Base-by-base conservation (phyloP, 2,797 vertebrate genomes). In the Semaprochilodus insignis region DNA sequence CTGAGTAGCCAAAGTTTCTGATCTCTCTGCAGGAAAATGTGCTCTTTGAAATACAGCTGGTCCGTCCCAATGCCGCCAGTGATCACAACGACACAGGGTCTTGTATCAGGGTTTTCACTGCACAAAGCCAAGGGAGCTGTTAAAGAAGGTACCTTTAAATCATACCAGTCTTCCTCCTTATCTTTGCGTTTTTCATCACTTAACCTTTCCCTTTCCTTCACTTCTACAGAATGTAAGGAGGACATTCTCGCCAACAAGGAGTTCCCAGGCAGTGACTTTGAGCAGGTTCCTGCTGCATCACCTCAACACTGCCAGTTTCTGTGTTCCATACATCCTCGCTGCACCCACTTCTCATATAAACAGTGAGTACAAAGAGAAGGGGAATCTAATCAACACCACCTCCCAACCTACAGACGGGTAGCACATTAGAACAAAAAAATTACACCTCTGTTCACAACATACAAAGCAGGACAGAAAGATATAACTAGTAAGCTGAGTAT, bases 31-130 rank as follows among this genome's bases (percentile, higher is more conserved):
- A 95, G 94, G 78, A 86, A 84, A 71, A 92, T 90, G 73, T 95
- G 93, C 69, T 59, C 86, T 57, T 88, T 95, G 0, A 95, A 94
- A 83, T 92, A 86, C 84, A 90, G 88, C 74, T 91, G 84, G 90
- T 25, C 60, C 3, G 6, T 91, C 34, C 88, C 91, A 15, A 83
- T 25, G 7, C 78, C 83, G n/a, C 78, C 85, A 1, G 14, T 0
- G 14, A 27, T 92, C 2, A 27, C 52, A n/a, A 55, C 6, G 48
- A 65, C 8, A 19, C 0, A 2, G n/a, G 88, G 81, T 0, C 1
- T 88, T 0, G 52, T 85, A 3, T 92, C 91, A 51, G 93, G 93
- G 67, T 94, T 95, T 80, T 91, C 93, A 16, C 62, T 40, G 73
- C 44, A 23, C 34, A 7, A 21, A n/a, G n/a, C 36, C 48, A 59